A percentile compares a stretch with the other conserved stretches of the same genome.
Evolutionary conservation across 2,113 vertebrate genomes (phyloP).

Genomic region (Eulacestoma nigropectus): DNA sequence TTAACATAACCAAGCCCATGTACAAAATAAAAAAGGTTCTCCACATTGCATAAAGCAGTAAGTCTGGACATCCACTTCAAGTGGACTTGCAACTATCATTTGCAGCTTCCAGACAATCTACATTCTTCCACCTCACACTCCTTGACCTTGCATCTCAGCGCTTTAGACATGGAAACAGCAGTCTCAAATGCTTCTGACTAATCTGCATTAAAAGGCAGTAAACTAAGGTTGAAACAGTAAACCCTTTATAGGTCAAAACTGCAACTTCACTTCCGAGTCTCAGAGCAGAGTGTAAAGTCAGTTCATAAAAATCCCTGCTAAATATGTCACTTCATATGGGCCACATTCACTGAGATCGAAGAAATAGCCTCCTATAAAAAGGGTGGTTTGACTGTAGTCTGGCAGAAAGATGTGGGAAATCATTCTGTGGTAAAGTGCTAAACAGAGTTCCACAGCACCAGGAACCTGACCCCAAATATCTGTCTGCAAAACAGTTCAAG

Average conservation of each 20-base stretch:
- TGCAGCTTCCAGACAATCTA: background rate
- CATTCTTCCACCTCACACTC: background rate
- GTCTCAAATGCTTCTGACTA: background rate
- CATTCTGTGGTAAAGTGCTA: background rate
- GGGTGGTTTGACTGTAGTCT: background rate
- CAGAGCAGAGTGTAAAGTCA: background rate
- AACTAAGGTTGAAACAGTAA: background rate
- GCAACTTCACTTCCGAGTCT: background rate
- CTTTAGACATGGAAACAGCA: background rate
- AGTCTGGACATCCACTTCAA: background rate
- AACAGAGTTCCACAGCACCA: background rate
- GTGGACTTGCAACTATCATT: background rate
- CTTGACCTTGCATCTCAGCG: background rate
- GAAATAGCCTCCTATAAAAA: background rate
- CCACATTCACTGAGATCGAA: background rate
- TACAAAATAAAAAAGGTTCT: background rate
- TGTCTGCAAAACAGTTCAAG: background rate
- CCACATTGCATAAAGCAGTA: background rate
- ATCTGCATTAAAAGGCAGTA: background rate
- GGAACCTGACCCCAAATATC: background rate
- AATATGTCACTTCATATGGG: background rate
- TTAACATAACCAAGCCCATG: background rate
- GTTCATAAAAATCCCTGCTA: background rate
- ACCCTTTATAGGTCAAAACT: background rate
- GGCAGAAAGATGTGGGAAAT: background rate